A percentile compares a stretch with the other conserved stretches of the same genome.
phyloP scores from a whole-genome alignment of 2,113 vertebrate species.

The Riparia riparia region DNA sequence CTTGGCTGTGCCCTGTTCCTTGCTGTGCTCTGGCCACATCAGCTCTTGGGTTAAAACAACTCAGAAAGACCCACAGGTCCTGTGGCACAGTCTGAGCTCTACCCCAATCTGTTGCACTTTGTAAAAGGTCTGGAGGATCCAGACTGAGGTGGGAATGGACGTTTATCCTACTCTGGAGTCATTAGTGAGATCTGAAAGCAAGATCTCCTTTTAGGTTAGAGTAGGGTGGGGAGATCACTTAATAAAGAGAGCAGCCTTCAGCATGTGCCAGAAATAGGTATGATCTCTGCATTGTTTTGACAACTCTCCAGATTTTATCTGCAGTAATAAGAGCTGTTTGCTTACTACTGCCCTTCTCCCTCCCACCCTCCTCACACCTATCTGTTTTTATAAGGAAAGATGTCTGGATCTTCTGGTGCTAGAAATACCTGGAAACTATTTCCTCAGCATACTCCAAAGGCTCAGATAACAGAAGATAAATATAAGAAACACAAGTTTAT shows the following conservation, averaged over 20 bases:
- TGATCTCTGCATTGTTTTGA: neutral
- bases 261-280: neutral
- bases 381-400: neutral
- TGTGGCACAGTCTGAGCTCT: neutral
- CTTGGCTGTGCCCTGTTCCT: neutral
- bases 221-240: neutral
- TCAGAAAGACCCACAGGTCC: neutral
- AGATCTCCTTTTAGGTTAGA: neutral
- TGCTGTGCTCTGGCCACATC: neutral
- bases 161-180: neutral
- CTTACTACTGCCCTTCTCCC: neutral
- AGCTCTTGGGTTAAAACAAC: neutral
- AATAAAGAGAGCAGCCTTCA: neutral
- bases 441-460: neutral
- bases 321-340: neutral
- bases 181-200: neutral
- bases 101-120: neutral
- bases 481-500: neutral
- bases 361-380: rapidly evolving
- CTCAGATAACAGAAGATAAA: neutral
- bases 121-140: neutral
- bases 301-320: neutral
- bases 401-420: neutral
- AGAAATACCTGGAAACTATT: neutral
- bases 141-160: neutral